Evolutionary conservation across 2,113 vertebrate species (phyloP), one percentile per base, ranked within the genome.

Genomic region (Platichthys stellatus): DNA sequence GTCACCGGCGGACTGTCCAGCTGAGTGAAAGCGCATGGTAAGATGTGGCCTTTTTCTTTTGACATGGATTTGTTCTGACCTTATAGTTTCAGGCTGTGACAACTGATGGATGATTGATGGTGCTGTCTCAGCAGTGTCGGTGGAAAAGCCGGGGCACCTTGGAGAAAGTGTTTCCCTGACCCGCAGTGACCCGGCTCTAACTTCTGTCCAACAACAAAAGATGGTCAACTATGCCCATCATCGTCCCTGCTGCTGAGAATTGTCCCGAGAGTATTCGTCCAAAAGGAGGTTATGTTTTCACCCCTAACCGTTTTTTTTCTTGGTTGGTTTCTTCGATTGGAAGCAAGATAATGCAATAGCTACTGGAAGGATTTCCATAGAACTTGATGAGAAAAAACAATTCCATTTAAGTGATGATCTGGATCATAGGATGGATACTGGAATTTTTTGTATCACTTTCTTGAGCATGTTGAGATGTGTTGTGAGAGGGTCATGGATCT

Each of bases 61-160:
- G 89, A 93, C 88, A 90, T 74, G 84, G 91, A 91, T 86, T 92
- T 88, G 85, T 77, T 83, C 69, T 90, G 92, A 94, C 92, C 93
- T 88, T 68, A 43, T 43, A 35, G 90, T 88, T 93, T 78, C 83
- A 77, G 75, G 83, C 81, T 63, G 66, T 94, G 92, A 94, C 94
- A 93, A 82, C 88, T 94, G 93, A 93, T 89, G 88, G 88, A 63
- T 92, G 93, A 94, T 90, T 94, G 93, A 94, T 92, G 90, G 83
- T 89, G 86, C 90, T 65, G 83, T 90, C 87, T 90, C 89, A 86
- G 89, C 85, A 81, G 82, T 88, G 86, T 91, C 82, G 83, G 71
- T 78, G 68, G 60, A 72, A 78, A 83, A 71, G 57, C 43, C 64
- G 53, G 70, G 70, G 88, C 72, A 87, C 81, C 82, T 89, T 56